phyloP scores from a whole-genome alignment of 2,113 vertebrate species.

The Indri indri region DNA sequence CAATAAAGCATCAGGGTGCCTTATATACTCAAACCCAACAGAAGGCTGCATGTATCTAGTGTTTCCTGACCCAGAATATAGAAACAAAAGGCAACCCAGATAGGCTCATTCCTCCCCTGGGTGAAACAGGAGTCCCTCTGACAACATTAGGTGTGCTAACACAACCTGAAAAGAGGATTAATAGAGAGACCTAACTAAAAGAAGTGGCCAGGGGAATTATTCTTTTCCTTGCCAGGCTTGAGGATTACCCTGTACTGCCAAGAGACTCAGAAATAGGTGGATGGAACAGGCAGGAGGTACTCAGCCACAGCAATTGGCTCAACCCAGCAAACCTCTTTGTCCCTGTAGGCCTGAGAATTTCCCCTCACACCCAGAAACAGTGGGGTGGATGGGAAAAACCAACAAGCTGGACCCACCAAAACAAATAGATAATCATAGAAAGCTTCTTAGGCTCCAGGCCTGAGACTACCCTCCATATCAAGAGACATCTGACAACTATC shows the following conservation, averaged over 20 bases:
- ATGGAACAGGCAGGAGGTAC: not conserved
- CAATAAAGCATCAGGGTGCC: not conserved
- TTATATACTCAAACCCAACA: not conserved
- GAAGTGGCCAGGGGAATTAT: not conserved
- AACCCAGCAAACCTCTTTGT: not conserved
- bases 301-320: not conserved
- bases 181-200: not conserved
- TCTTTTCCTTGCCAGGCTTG: not conserved
- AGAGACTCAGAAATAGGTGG: not conserved
- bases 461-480: not conserved
- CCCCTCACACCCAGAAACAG: not conserved
- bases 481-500: not conserved
- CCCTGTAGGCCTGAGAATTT: not conserved
- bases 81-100: not conserved
- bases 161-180: not conserved
- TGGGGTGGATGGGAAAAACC: not conserved
- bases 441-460: rapidly evolving
- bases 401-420: not conserved
- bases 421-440: not conserved
- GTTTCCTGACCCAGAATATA: not conserved
- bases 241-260: not conserved
- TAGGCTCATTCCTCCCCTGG: not conserved
- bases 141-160: not conserved
- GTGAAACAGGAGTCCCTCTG: not conserved
- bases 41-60: not conserved